Base-by-base conservation (phyloP, 2,888 invertebrate species). In the Scelioninae gen. 2 region DNA sequence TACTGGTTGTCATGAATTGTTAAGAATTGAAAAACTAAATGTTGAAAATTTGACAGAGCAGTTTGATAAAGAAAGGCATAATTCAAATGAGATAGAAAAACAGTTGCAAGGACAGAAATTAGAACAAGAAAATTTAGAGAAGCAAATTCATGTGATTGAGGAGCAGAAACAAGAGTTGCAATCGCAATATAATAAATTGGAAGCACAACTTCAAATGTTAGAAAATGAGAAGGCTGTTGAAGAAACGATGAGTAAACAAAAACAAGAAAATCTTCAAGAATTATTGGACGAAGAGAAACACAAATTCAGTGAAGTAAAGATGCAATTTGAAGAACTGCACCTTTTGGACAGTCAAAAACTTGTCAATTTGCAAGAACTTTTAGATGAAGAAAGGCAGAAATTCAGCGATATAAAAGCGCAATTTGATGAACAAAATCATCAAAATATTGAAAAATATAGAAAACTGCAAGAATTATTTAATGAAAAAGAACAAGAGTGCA, bases 131-230 rank as follows among this genome's bases (percentile, higher is more conserved):
- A 10, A 7, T 2, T 22, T 55, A 19, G 15, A 5, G 2, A 9
- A 18, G 6, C 6, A 19, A 19, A 45, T 46, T 22, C 6, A n/a
- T 15, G 37, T 35, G 10, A 5, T 63, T 19, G 15, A 31, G 15
- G 16, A n/a, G 50, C 28, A 15, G 57, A 11, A n/a, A 60, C 16
- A 50, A 72, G 33, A 65, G 52, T 25, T 11, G n/a, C 7, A 45
- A 63, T 55, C 18, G 52, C 33, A 39, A 7, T 22, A 22, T 55
- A 37, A 46, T 43, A n/a, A 28, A 39, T 16, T 48, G 11, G 6
- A 16, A 45, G 31, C 5, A 69, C 25, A 31, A 39, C 58, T 18
- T 18, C 13, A 28, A 7, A 18, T 19, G 33, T 28, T 43, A 10
- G 43, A 63, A 33, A 15, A 41, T 0, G 31, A 43, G 10, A 41